These are phyloP conservation scores for Symphodus melops DNA, from an alignment of 2,113 vertebrate genomes.

Conservation along the genomic window DNA sequence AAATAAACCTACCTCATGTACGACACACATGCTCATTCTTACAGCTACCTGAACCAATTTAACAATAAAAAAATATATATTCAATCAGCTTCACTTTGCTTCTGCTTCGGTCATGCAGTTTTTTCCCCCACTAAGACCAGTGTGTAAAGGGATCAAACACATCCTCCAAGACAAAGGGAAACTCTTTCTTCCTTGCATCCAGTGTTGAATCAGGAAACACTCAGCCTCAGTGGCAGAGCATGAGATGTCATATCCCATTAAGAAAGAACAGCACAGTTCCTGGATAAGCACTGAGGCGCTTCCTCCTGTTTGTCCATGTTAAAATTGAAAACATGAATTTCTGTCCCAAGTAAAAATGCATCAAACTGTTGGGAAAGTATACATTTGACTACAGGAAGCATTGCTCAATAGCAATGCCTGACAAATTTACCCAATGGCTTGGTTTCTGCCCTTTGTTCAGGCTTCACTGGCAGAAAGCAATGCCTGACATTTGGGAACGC, in stretches of 20 bases:
- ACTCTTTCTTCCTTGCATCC: constrained; percentile 30
- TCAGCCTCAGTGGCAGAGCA: constrained; percentile 48
- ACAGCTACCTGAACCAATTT: constrained; percentile 40
- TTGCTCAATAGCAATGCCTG: constrained; percentile 53
- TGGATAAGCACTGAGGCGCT: constrained; percentile 37
- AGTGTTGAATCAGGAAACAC: constrained; percentile 36
- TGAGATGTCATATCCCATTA: constrained; percentile 62
- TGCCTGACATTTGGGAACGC: constrained; percentile 41
- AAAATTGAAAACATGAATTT: constrained; percentile 57
- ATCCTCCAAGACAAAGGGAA: constrained; percentile 36
- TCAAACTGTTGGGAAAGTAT: constrained; percentile 56
- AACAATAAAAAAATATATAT: constrained; percentile 38
- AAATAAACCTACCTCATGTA: constrained; percentile 56
- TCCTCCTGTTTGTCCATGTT: constrained; percentile 54
- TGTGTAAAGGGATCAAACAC: constrained; percentile 22
- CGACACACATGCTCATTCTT: constrained; percentile 18
- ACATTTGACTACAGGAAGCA: constrained; percentile 51
- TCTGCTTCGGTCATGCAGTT: constrained; percentile 20
- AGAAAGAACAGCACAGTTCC: constrained; percentile 38
- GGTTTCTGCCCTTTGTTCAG: constrained; percentile 47
- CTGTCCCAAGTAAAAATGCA: constrained; percentile 19
- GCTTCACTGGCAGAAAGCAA: constrained; percentile 56
- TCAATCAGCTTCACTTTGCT: constrained; percentile 47
- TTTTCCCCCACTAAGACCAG: not conserved
- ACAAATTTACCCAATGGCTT: constrained; percentile 12